Base-by-base conservation (phyloP, 1,140 invertebrate species). In the Pygmarrhopalites habei region DNA sequence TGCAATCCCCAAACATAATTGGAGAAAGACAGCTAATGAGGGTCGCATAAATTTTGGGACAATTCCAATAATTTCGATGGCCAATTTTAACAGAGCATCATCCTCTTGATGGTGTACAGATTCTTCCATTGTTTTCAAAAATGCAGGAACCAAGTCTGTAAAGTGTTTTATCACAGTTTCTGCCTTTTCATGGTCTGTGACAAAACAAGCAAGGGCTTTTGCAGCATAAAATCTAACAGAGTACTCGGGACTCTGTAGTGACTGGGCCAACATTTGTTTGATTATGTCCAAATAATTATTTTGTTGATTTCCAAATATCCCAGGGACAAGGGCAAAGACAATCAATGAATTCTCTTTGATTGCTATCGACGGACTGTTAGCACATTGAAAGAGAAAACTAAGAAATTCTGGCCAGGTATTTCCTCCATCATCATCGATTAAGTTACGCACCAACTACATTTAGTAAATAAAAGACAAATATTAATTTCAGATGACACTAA, bases 361-460 rank as follows among this genome's bases (percentile, higher is more conserved):
- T 51, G 85, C 82, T 28, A 87, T 78, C 72, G 87, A 83, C 32
- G 85, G 79, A 65, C 89, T 87, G 77, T 85, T 92, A 17, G 90
- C 92, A 79, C 92, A 93, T 73, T 93, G 88, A 78, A 97, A 98
- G 72, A 99, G 81, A 77, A 97, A 98, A 74, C 94, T 87, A 28
- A 99, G 80, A 74, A 98, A 91, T 75, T 98, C 95, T 26, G 91
- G 92, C 96, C 96, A 99, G 64, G 86, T 85, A 77, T 97, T 97
- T 72, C 92, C 93, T 28, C 92, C 92, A 75, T 95, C 90, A 70
- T 98, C 95, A 76, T 98, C 95, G 68, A 99, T 88, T 61, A 96
- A 82, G 79, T 95, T 96, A 73, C 94, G 82, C 1, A 93, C 92
- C 29, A 98, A 81, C n/a, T n/a, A n/a, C n/a, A n/a, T n/a, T n/a